phyloP scores from a whole-genome alignment of 2,797 vertebrate genomes.

The Trachurus trachurus region DNA sequence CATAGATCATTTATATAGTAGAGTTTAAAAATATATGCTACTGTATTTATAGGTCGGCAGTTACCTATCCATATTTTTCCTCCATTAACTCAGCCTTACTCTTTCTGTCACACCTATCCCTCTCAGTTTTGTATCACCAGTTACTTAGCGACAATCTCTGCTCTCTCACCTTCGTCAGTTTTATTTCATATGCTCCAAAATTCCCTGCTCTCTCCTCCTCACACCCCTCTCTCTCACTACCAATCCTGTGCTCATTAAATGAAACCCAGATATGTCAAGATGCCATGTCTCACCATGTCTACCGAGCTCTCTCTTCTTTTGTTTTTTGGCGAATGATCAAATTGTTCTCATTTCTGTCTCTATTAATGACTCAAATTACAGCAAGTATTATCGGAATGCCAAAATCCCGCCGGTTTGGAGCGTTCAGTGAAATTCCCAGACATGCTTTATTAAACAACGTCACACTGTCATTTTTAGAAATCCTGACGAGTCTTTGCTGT shows the following conservation, averaged over 20 bases:
- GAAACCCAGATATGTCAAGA: constrained; percentile 42
- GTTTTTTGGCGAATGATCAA: constrained; percentile 20
- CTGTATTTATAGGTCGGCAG: not conserved
- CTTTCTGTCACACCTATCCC: not conserved
- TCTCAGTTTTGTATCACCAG: constrained; percentile 16
- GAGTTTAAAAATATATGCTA: not conserved
- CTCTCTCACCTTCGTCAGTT: constrained; percentile 22
- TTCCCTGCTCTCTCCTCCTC: not conserved
- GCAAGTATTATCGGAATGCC: not conserved
- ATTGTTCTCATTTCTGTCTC: constrained; percentile 13
- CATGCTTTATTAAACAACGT: not conserved
- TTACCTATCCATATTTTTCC: not conserved
- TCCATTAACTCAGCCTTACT: not conserved
- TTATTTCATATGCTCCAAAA: constrained; percentile 14
- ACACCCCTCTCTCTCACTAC: not conserved
- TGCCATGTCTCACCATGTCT: constrained; percentile 13
- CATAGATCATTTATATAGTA: not conserved
- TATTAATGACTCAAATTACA: constrained; percentile 22
- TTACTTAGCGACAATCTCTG: constrained; percentile 7
- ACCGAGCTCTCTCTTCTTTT: constrained; percentile 17
- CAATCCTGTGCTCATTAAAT: constrained; percentile 50
- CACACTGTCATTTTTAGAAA: constrained; percentile 4
- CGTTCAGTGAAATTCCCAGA: not conserved
- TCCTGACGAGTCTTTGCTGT: not conserved
- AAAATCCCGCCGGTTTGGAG: not conserved